Percentiles rank a stretch among this genome's conserved stretches.
These are phyloP conservation scores for Himalopsyche japonica DNA, from an alignment of 2,888 invertebrate genomes.

Conservation along the genomic window DNA sequence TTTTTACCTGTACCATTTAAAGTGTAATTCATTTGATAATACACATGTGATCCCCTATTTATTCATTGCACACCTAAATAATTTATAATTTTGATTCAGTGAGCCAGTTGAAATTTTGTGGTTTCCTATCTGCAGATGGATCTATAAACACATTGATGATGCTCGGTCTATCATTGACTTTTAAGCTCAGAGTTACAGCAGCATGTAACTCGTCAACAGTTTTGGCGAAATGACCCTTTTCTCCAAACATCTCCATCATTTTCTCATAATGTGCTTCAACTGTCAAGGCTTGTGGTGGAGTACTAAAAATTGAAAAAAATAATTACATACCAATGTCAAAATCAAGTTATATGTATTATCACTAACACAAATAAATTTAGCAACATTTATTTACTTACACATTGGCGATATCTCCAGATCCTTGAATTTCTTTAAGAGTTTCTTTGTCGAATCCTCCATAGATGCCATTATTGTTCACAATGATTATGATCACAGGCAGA, in stretches of 20 bases:
- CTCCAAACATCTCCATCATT: constrained; percentile 86
- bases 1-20: neutral
- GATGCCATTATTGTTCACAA: constrained; percentile 96
- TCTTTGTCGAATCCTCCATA: constrained; percentile 84
- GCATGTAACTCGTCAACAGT: constrained; percentile 75
- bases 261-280: constrained; percentile 85
- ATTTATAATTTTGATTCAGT: constrained; percentile 86
- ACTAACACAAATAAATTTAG: constrained; percentile 11
- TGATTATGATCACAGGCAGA: constrained; percentile 84
- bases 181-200: constrained; percentile 70
- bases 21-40: neutral
- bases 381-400: constrained; percentile 62
- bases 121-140: constrained; percentile 86
- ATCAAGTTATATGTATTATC: constrained; percentile 5
- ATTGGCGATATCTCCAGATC: constrained; percentile 71
- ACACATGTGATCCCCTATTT: neutral
- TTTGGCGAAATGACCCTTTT: constrained; percentile 77
- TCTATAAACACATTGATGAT: constrained; percentile 91
- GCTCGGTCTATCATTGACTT: constrained; percentile 74
- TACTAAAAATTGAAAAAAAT: constrained; percentile 60
- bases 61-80: neutral
- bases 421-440: constrained; percentile 70
- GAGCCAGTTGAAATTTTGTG: constrained; percentile 89
- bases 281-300: constrained; percentile 81
- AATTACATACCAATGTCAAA: constrained; percentile 13